These are phyloP conservation scores for Parasteatoda tepidariorum DNA, from an alignment of 1,140 invertebrate species.

Conservation along the genomic window DNA sequence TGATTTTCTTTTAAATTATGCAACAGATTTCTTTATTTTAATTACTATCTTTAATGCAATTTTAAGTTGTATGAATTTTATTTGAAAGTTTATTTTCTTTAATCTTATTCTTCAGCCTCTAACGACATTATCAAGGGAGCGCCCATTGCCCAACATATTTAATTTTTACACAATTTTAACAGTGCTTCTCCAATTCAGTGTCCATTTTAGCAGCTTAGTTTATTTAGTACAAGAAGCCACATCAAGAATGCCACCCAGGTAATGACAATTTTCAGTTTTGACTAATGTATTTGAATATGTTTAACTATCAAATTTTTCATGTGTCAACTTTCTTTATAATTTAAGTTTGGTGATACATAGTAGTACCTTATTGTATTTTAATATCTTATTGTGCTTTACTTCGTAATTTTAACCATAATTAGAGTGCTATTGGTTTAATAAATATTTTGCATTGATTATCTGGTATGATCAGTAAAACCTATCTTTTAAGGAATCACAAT, in stretches of 20 bases:
- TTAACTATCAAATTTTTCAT: no score
- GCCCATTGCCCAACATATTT: conserved; percentile 98
- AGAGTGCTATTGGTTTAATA: no score
- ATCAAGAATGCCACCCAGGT: conserved; percentile 66
- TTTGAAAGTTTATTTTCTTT: no score
- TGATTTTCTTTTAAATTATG: no score
- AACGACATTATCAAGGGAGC: conserved; percentile 89
- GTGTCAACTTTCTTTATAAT: no score
- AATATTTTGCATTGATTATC: no score
- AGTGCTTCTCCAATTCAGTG: conserved; percentile 92
- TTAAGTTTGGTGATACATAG: not conserved
- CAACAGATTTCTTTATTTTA: no score
- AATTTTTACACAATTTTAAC: conserved; percentile 97
- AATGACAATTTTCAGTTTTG: conserved; percentile 47
- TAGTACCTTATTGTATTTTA: conserved; percentile 2
- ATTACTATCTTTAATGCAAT: no score
- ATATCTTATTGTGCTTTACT: not conserved
- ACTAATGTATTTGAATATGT: no score
- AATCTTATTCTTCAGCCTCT: conserved; percentile 78
- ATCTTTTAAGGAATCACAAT: no score
- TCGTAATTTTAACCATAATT: not conserved
- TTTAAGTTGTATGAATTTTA: no score
- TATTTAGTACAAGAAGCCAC: conserved; percentile 86
- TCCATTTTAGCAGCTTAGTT: conserved; percentile 93
- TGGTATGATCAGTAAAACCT: no score